These are phyloP conservation scores for Dicroscelio sp. DNA, from an alignment of 2,888 invertebrate species.

Conservation along the genomic window DNA sequence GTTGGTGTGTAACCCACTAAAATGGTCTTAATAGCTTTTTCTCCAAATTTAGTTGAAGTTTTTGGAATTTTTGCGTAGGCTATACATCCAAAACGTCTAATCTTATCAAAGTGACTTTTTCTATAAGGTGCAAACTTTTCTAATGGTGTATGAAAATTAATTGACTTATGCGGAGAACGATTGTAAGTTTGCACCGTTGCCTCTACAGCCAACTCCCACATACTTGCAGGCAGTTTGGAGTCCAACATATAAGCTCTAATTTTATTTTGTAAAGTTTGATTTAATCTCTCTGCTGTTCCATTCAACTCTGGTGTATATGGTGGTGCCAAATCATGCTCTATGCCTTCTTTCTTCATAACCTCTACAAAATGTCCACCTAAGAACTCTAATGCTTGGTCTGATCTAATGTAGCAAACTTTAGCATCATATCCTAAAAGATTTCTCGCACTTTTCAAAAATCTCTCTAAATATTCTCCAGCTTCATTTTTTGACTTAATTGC, in stretches of 20 bases:
- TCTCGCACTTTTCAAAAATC: neutral
- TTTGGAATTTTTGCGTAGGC: conserved; percentile 55
- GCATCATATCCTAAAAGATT: neutral
- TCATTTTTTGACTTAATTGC: too few species aligned
- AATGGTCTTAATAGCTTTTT: conserved; percentile 68
- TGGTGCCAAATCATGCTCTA: neutral
- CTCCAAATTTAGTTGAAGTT: conserved; percentile 64
- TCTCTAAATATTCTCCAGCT: neutral
- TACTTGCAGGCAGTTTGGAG: conserved; percentile 70
- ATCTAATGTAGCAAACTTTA: neutral
- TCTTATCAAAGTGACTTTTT: conserved; percentile 66
- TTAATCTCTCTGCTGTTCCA: conserved; percentile 21
- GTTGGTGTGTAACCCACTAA: conserved; percentile 64
- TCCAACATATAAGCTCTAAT: conserved; percentile 66
- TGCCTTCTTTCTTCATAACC: neutral
- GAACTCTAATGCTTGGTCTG: neutral
- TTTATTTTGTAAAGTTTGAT: neutral
- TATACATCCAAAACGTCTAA: conserved; percentile 73
- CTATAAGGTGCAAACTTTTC: conserved; percentile 62
- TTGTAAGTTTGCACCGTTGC: conserved; percentile 65
- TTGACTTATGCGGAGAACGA: conserved; percentile 73
- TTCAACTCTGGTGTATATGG: too few species aligned
- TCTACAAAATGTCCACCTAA: neutral
- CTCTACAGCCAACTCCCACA: conserved; percentile 80
- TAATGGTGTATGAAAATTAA: conserved; percentile 68